phyloP scores from a whole-genome alignment of 1,140 invertebrate species.

The Drosophila pandora region DNA sequence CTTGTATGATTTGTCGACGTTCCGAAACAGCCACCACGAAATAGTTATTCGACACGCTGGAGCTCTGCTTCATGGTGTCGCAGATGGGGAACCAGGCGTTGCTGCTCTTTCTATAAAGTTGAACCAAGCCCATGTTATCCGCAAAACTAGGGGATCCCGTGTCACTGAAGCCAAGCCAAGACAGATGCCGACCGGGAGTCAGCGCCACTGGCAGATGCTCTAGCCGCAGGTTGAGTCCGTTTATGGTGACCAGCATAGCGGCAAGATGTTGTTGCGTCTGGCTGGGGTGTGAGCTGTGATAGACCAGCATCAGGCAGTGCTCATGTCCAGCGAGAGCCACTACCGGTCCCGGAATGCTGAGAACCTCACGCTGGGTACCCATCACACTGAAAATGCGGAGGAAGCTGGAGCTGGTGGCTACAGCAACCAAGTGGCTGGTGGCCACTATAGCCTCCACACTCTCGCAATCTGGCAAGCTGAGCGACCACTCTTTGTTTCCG shows the following conservation, averaged over 20 bases:
- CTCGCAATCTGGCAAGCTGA: conserved; percentile 90
- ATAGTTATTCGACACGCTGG: conserved; percentile 91
- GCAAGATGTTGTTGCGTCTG: conserved; percentile 86
- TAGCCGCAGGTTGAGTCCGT: conserved; percentile 59
- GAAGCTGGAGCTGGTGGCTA: conserved; percentile 89
- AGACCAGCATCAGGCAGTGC: conserved; percentile 90
- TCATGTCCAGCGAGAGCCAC: conserved; percentile 87
- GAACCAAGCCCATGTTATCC: conserved; percentile 88
- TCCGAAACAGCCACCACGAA: conserved; percentile 93
- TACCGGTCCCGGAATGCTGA: conserved; percentile 90
- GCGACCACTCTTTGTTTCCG: conserved; percentile 94
- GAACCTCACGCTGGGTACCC: conserved; percentile 92
- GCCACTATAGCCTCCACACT: conserved; percentile 89
- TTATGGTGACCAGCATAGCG: conserved; percentile 84
- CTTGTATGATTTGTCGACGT: conserved; percentile 89
- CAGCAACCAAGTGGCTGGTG: conserved; percentile 90
- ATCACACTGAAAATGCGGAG: conserved; percentile 93
- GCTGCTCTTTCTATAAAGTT: conserved; percentile 87
- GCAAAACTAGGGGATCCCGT: conserved; percentile 89
- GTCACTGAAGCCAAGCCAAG: conserved; percentile 94
- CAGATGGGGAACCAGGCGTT: conserved; percentile 92
- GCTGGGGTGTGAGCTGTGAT: conserved; percentile 86
- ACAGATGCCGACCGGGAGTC: conserved; percentile 87
- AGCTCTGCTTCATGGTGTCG: conserved; percentile 87
- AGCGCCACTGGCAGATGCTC: conserved; percentile 86